Percentiles rank a stretch among this genome's conserved stretches.
phyloP scores from a whole-genome alignment of 1,140 invertebrate genomes.

The Brachystomella parvula region DNA sequence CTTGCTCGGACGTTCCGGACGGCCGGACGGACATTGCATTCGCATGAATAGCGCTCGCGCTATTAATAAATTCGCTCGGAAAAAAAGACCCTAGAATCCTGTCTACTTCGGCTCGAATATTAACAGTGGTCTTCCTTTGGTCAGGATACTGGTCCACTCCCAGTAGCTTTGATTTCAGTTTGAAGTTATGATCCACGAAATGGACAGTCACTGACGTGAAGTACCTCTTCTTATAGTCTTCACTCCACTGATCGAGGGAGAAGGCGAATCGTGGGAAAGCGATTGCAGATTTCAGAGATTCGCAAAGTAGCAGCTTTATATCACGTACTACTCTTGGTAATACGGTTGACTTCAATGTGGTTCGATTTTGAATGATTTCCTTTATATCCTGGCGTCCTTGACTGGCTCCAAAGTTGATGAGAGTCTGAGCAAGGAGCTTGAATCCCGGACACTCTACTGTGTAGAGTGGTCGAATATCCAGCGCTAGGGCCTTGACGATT shows the following conservation, averaged over 20 bases:
- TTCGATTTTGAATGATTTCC: neutral
- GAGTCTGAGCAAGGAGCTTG: neutral
- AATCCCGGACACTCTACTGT: neutral
- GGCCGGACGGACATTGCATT: no score
- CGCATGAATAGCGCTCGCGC: no score
- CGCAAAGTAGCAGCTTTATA: neutral
- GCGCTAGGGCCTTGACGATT: neutral
- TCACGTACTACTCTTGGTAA: neutral
- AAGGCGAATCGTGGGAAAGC: neutral
- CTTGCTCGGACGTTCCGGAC: no score
- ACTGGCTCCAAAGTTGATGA: neutral
- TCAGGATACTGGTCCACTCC: constrained; percentile 6
- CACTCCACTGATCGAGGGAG: constrained; percentile 4
- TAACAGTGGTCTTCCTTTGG: neutral
- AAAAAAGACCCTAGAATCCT: neutral
- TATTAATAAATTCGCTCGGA: neutral
- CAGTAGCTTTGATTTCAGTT: constrained; percentile 1
- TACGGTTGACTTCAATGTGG: neutral
- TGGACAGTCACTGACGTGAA: neutral
- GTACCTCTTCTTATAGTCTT: neutral
- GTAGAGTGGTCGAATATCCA: neutral
- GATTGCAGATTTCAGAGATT: neutral
- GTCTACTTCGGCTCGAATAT: neutral
- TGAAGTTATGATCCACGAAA: neutral
- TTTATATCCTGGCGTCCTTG: neutral